Conservation (phyloP, 2,797 vertebrate species). For the Sebastes cheni region DNA sequence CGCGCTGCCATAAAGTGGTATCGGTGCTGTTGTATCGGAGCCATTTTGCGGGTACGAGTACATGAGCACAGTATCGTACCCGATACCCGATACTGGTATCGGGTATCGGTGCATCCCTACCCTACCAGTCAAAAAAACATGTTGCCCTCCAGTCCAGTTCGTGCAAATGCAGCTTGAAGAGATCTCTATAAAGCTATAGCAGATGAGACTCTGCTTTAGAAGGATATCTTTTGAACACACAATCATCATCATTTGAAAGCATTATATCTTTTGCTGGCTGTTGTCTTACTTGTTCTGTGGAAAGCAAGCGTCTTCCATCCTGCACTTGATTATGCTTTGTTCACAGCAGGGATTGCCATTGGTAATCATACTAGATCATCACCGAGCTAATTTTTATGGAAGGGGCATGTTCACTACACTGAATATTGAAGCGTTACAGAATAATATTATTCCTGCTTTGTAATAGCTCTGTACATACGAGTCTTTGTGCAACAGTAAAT, state of each 20-base stretch:
- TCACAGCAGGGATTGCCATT: slow-evolving; percentile 36
- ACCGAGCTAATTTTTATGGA: slow-evolving; percentile 33
- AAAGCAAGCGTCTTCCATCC: slow-evolving; percentile 20
- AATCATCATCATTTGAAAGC: slow-evolving; percentile 16
- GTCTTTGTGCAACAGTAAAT: background rate
- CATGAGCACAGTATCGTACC: no score
- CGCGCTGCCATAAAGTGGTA: no score
- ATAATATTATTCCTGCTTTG: slow-evolving; percentile 1
- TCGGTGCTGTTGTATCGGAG: no score
- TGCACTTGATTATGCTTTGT: slow-evolving; percentile 46
- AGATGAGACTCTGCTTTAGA: background rate
- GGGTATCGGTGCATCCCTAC: no score
- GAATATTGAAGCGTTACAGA: slow-evolving; percentile 3
- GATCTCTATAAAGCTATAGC: background rate
- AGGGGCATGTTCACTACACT: background rate
- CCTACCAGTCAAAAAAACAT: background rate
- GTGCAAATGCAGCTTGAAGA: background rate
- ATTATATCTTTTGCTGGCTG: background rate
- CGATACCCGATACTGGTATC: no score
- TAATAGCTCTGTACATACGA: background rate
- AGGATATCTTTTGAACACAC: background rate
- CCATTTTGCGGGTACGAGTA: no score
- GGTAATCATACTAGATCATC: slow-evolving; percentile 43
- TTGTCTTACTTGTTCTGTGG: slow-evolving; percentile 9
- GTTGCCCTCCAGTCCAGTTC: background rate